Conservation (phyloP, 2,797 vertebrate genomes). For the Xenops minutus region DNA sequence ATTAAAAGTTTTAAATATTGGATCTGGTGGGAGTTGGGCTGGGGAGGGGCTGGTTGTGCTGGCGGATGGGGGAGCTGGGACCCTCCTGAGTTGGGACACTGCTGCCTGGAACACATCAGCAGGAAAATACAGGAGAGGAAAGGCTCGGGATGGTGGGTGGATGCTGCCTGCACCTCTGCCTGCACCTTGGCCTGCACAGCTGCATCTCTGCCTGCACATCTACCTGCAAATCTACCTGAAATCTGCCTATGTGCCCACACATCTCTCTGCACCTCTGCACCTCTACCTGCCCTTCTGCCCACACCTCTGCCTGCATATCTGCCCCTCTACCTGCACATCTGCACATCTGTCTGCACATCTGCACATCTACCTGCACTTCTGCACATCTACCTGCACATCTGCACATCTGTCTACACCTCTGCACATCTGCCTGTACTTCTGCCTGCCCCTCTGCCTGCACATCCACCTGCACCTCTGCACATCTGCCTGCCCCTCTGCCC, state of each 20-base stretch:
- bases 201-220: neutral
- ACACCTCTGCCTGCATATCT: neutral
- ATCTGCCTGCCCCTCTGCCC: no score
- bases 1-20: constrained; percentile 56
- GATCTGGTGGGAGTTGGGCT: neutral
- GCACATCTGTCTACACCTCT: neutral
- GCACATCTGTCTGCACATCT: neutral
- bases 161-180: neutral
- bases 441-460: neutral
- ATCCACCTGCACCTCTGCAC: no score
- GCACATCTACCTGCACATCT: neutral
- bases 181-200: neutral
- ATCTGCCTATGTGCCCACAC: neutral
- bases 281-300: neutral
- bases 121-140: neutral
- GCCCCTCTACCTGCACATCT: neutral
- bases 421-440: neutral
- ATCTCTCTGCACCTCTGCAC: neutral
- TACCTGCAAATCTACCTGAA: neutral
- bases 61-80: neutral
- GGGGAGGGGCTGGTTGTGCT: fast-evolving
- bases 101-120: neutral
- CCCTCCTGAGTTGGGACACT: neutral
- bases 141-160: fast-evolving
- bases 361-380: neutral